Conservation (phyloP, 2,888 invertebrate species). For the Drosophila cognata region DNA sequence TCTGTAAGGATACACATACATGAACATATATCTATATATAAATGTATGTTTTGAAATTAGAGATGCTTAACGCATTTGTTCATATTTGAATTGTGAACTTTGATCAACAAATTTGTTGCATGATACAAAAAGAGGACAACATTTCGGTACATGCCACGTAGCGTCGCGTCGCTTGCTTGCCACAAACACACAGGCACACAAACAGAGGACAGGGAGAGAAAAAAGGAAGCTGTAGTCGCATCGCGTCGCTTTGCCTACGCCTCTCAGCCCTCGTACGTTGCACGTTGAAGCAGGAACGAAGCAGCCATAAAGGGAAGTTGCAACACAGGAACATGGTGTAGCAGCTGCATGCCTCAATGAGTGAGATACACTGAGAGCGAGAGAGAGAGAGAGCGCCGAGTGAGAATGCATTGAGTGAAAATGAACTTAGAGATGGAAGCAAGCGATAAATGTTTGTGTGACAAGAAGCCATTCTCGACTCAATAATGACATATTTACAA, state of each 20-base stretch:
- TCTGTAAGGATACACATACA: not conserved
- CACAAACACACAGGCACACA: constrained; percentile 10
- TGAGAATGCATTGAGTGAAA: constrained; percentile 12
- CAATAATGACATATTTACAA: not conserved
- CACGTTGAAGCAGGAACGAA: constrained; percentile 48
- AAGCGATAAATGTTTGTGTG: not conserved
- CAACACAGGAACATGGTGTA: constrained; percentile 34
- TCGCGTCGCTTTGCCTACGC: not conserved
- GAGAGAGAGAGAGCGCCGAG: constrained; percentile 9
- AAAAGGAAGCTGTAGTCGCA: constrained; percentile 55
- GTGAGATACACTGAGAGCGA: not conserved
- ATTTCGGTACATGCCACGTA: constrained; percentile 27
- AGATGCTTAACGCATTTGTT: not conserved
- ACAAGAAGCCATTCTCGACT: constrained; percentile 3
- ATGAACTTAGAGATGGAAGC: not conserved
- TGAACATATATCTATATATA: not conserved
- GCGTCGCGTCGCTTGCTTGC: not conserved
- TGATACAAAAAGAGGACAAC: constrained; percentile 19
- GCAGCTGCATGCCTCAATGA: constrained; percentile 35
- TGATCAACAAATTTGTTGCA: constrained; percentile 41
- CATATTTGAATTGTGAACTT: constrained; percentile 35
- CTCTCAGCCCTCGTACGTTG: constrained; percentile 9
- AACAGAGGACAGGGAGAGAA: not conserved
- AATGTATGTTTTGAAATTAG: not conserved
- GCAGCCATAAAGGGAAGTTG: constrained; percentile 57